Conservation (phyloP, 2,797 vertebrate genomes). For the Argyrosomus regius region DNA sequence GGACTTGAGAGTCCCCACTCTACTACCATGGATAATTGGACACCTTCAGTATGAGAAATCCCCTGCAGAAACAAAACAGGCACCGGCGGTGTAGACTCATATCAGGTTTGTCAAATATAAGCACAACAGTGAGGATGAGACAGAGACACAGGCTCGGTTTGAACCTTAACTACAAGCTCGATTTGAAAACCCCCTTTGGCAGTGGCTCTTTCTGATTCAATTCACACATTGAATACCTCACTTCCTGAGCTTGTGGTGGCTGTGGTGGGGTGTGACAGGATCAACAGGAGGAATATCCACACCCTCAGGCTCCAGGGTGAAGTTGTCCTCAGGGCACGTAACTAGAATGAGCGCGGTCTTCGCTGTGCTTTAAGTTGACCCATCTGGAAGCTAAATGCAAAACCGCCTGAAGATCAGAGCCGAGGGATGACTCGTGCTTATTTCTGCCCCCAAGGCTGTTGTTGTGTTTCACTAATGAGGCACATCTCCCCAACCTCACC, state of each 20-base stretch:
- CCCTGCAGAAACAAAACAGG: constrained; percentile 76
- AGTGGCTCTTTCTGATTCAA: constrained; percentile 49
- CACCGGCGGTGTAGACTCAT: constrained; percentile 53
- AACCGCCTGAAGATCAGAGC: constrained; percentile 72
- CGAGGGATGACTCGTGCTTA: constrained; percentile 62
- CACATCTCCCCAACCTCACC: constrained; percentile 67
- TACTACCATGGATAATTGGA: constrained; percentile 90
- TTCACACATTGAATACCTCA: constrained; percentile 51
- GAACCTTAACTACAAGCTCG: constrained; percentile 63
- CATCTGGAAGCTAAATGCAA: constrained; percentile 80
- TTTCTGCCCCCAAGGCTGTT: constrained; percentile 69
- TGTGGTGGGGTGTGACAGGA: constrained; percentile 32
- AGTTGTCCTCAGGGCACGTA: constrained; percentile 69
- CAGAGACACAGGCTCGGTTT: constrained; percentile 32
- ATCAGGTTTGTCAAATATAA: constrained; percentile 72
- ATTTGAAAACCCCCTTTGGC: constrained; percentile 59
- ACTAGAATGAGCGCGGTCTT: constrained; percentile 42
- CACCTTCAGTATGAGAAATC: constrained; percentile 85
- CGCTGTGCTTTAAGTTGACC: constrained; percentile 65
- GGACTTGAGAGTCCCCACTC: constrained; percentile 82
- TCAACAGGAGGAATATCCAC: constrained; percentile 66
- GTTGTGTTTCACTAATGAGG: constrained; percentile 79
- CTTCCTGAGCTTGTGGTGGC: constrained; percentile 46
- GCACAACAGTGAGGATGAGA: constrained; percentile 49
- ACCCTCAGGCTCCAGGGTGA: constrained; percentile 57